Conservation (phyloP, 2,797 vertebrate species). For the Dendrocincla fuliginosa region DNA sequence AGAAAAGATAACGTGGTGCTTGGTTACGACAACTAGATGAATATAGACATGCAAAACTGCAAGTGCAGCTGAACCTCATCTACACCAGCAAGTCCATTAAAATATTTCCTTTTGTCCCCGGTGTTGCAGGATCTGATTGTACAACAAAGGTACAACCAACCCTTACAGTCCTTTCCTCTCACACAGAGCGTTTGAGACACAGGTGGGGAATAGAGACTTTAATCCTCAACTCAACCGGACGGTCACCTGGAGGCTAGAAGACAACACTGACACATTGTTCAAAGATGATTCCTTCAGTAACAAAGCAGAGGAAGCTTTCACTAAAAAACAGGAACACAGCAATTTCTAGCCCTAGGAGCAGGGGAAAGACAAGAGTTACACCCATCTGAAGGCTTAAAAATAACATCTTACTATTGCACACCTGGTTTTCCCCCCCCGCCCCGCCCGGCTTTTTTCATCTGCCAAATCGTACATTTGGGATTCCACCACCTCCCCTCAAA, state of each 20-base stretch:
- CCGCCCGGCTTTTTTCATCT: neutral
- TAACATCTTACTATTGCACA: neutral
- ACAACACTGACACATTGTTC: neutral
- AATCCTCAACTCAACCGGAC: neutral
- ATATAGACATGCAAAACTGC: neutral
- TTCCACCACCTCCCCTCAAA: neutral
- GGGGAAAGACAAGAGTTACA: neutral
- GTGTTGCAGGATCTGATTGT: neutral
- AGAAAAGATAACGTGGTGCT: neutral
- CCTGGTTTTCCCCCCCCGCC: neutral
- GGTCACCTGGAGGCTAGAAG: neutral
- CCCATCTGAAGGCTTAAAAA: neutral
- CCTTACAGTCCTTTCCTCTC: neutral
- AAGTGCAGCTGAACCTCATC: neutral
- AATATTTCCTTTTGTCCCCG: neutral
- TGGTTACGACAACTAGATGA: neutral
- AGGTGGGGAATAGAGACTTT: neutral
- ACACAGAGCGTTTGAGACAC: neutral
- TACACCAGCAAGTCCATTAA: neutral
- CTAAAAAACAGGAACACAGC: neutral
- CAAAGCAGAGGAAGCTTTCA: neutral
- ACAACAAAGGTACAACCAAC: neutral
- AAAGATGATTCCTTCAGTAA: neutral
- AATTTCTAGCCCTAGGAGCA: neutral
- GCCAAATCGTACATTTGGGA: neutral